Evolutionary conservation across 2,888 invertebrate genomes (phyloP), one percentile per base, ranked within the genome.

Genomic region (Lepidonotus clava): DNA sequence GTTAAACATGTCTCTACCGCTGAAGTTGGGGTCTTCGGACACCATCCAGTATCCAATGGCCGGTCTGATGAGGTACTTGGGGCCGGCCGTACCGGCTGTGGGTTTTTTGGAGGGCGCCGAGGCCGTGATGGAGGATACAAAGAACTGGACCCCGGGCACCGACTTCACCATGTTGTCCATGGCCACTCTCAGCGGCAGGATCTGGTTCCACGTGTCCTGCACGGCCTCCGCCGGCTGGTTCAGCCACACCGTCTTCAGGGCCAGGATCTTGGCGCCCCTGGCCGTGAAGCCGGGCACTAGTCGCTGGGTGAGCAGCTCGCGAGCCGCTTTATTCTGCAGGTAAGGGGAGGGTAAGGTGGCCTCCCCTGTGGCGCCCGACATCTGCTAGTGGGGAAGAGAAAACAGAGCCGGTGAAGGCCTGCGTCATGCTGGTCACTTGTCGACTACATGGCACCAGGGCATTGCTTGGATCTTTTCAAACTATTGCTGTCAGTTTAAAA

Each of bases 101-200:
- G 24, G 24, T 34, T 80, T 80, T 4, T 21, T 41, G n/a, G 11
- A 32, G 6, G 80, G 46, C 1, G 32, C 28, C n/a, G 80, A 46
- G 46, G 80, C 80, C 6, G 80, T 80, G 18, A 80, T 41, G 24
- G 28, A 40, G n/a, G 80, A 80, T 32, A 80, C 80, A 46, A 80
- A 80, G 80, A 80, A 80, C 18, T 46, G 46, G 4, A 80, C 32
- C 2, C 46, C 46, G 34, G 21, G 80, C 11, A 80, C 28, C 8
- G 80, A 46, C 32, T 80, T 80, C n/a, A 80, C 28, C 28, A 46
- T 41, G 21, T 80, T 46, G 28, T 80, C 80, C 41, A 80, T 34
- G 41, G 41, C 28, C 11, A 18, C 18, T 11, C 80, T 41, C 80
- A 80, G 11, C 1, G 41, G 80, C 4, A 46, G 5, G 24, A 80